A percentile compares a stretch with the other conserved stretches of the same genome.
Evolutionary conservation across 2,888 invertebrate genomes (phyloP).

Genomic region (Phyllotreta striolata): DNA sequence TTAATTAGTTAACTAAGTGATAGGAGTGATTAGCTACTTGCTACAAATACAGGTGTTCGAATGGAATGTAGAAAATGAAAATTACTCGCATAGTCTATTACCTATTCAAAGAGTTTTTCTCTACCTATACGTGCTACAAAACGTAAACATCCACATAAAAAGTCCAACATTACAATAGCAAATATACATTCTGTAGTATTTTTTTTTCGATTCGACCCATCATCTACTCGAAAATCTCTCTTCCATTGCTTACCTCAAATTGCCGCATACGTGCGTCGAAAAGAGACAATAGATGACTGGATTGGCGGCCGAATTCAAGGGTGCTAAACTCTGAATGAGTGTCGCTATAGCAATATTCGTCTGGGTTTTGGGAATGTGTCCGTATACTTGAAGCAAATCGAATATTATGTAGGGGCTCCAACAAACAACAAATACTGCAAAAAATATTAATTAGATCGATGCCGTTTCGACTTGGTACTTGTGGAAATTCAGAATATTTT

Average conservation of each 20-base stretch:
- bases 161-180: too few species aligned
- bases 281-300: slow-evolving; percentile 95
- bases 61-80: too few species aligned
- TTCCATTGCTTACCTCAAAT: slow-evolving; percentile 72
- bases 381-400: slow-evolving; percentile 90
- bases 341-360: slow-evolving; percentile 88
- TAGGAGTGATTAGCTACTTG: too few species aligned
- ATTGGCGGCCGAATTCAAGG: slow-evolving; percentile 94
- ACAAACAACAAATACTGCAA: slow-evolving; percentile 90
- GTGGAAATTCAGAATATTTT: too few species aligned
- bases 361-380: slow-evolving; percentile 81
- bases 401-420: slow-evolving; percentile 97
- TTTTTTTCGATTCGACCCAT: slow-evolving; percentile 1
- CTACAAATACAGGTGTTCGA: too few species aligned
- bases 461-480: too few species aligned
- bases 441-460: slow-evolving; percentile 19
- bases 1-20: too few species aligned
- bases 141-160: too few species aligned
- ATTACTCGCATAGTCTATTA: too few species aligned
- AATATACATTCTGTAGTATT: background rate
- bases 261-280: slow-evolving; percentile 88
- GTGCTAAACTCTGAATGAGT: slow-evolving; percentile 91
- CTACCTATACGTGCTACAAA: too few species aligned
- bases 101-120: too few species aligned
- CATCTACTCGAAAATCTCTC: background rate